phyloP scores from a whole-genome alignment of 2,113 vertebrate genomes.

The Mobula birostris region DNA sequence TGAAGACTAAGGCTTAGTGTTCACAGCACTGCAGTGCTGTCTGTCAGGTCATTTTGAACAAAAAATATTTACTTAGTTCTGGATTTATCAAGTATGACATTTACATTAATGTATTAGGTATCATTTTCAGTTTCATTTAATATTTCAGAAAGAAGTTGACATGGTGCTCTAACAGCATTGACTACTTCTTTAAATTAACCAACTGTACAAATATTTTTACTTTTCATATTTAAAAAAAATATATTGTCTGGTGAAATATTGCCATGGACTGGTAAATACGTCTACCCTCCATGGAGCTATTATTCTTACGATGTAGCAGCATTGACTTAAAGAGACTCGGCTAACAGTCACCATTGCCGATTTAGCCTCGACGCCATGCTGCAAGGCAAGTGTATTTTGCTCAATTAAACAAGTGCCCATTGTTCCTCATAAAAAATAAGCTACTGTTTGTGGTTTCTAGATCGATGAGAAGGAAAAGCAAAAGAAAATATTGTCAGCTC shows the following conservation, averaged over 20 bases:
- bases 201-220: constrained; percentile 29
- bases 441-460: constrained; percentile 20
- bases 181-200: constrained; percentile 12
- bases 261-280: not conserved
- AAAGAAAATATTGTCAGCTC: constrained; percentile 33
- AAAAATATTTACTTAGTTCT: not conserved
- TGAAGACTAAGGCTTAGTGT: not conserved
- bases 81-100: not conserved
- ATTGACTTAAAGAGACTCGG: constrained; percentile 17
- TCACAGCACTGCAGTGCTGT: too few relatives aligned
- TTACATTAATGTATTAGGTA: not conserved
- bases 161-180: not conserved
- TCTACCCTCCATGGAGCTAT: not conserved
- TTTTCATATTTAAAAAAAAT: not conserved
- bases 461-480: constrained; percentile 24
- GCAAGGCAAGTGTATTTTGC: not conserved
- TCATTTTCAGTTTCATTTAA: constrained; percentile 24
- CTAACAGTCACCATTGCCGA: not conserved
- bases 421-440: constrained; percentile 21
- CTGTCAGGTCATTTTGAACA: not conserved
- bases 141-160: not conserved
- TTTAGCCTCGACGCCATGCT: not conserved
- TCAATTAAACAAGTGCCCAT: constrained; percentile 24
- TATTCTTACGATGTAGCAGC: not conserved
- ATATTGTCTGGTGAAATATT: constrained; percentile 14